Evolutionary conservation across 2,888 invertebrate species (phyloP).

Genomic region (Apoderus coryli): DNA sequence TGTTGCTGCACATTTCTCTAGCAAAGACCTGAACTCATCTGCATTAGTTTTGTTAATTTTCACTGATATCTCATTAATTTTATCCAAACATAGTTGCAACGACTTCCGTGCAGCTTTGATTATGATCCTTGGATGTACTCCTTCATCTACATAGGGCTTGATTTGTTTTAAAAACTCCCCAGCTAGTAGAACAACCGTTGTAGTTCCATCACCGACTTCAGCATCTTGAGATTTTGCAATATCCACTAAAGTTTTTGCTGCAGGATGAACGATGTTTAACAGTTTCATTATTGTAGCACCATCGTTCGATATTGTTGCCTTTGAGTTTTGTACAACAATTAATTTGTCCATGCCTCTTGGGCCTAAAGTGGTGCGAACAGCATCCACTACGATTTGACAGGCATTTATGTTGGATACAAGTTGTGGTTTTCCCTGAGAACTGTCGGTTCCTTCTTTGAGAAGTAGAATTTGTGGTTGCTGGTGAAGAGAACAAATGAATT

Average conservation of each 20-base stretch:
- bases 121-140: constrained; percentile 86
- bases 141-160: constrained; percentile 93
- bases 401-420: constrained; percentile 95
- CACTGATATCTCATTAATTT: constrained; percentile 71
- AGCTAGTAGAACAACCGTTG: constrained; percentile 89
- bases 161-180: constrained; percentile 91
- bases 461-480: constrained; percentile 97
- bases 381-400: constrained; percentile 88
- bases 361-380: constrained; percentile 93
- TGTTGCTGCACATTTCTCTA: constrained; percentile 87
- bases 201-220: constrained; percentile 98
- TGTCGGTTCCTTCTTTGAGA: constrained; percentile 95
- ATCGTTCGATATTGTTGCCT: constrained; percentile 96
- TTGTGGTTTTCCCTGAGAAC: constrained; percentile 90
- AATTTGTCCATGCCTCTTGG: constrained; percentile 99
- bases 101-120: constrained; percentile 81
- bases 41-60: constrained; percentile 52
- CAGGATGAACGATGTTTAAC: constrained; percentile 96
- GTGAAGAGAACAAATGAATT: constrained; percentile 21
- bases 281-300: constrained; percentile 98
- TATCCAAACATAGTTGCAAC: constrained; percentile 63
- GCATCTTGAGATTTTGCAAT: constrained; percentile 99
- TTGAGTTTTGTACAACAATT: constrained; percentile 79
- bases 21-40: constrained; percentile 46
- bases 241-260: constrained; percentile 94